These are phyloP conservation scores for Lasioglossum baleicum DNA, from an alignment of 1,140 invertebrate species.

Conservation along the genomic window DNA sequence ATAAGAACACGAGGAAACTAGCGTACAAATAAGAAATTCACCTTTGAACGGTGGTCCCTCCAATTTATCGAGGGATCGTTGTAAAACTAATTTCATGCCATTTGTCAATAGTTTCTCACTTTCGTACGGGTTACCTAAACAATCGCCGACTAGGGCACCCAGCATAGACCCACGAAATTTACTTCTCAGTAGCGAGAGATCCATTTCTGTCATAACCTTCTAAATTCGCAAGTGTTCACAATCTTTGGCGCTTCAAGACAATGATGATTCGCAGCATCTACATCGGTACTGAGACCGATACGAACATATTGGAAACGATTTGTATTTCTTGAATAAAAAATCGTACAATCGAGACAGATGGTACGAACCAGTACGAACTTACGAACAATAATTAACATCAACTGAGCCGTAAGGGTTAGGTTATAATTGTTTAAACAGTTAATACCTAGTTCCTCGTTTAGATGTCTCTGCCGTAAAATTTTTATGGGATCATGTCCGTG, in stretches of 20 bases:
- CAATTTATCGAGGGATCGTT: constrained; percentile 83
- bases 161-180: constrained; percentile 86
- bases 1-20: background rate
- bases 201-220: constrained; percentile 67
- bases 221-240: no score
- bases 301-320: background rate
- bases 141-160: constrained; percentile 87
- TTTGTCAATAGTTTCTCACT: constrained; percentile 76
- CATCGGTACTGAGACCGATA: background rate
- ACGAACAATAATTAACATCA: no score
- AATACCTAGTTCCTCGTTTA: background rate
- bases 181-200: constrained; percentile 75
- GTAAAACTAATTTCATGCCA: constrained; percentile 80
- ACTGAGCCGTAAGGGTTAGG: no score
- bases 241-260: background rate
- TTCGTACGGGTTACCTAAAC: constrained; percentile 87
- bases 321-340: background rate
- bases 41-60: constrained; percentile 81
- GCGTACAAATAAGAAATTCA: constrained; percentile 62
- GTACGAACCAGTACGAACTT: no score
- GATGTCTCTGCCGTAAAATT: constrained; percentile 12
- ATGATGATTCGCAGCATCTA: background rate
- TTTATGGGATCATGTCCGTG: no score
- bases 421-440: no score
- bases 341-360: no score